Evolutionary conservation across 2,888 invertebrate genomes (phyloP).

Genomic region (Pristionchus arcanus): DNA sequence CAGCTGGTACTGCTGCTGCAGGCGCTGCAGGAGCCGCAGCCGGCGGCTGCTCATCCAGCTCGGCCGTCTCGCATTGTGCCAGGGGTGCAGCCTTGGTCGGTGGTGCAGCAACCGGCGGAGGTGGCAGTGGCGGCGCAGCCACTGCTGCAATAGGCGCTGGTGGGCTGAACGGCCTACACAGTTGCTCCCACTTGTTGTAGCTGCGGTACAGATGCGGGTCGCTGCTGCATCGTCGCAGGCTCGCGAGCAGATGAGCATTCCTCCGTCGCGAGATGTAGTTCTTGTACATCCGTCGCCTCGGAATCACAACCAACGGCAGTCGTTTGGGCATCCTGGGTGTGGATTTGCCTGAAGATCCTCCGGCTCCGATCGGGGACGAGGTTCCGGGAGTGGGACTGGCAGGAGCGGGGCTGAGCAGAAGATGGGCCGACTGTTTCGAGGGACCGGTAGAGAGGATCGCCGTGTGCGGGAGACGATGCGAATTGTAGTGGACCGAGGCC

Average conservation of each 20-base stretch:
- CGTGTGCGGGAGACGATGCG: slow-evolving; percentile 70
- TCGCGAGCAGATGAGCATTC: slow-evolving; percentile 73
- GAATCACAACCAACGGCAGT: slow-evolving; percentile 77
- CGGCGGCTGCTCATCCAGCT: slow-evolving; percentile 31
- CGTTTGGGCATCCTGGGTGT: slow-evolving; percentile 65
- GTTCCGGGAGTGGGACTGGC: slow-evolving; percentile 13
- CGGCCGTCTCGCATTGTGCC: slow-evolving; percentile 51
- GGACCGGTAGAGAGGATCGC: slow-evolving; percentile 69
- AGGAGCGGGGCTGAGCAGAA: slow-evolving; percentile 52
- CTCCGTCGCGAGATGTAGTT: slow-evolving; percentile 76
- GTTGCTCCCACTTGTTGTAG: slow-evolving; percentile 74
- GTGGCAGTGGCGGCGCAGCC: slow-evolving; percentile 45
- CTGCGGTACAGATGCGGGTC: slow-evolving; percentile 76
- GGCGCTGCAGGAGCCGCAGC: neutral
- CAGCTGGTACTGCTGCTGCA: neutral
- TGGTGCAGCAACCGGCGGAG: neutral
- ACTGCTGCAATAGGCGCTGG: slow-evolving; percentile 59
- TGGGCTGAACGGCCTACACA: slow-evolving; percentile 65
- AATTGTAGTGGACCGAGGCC: slow-evolving; percentile 67
- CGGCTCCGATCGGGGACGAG: neutral
- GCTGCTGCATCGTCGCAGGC: slow-evolving; percentile 72
- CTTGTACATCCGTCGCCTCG: slow-evolving; percentile 76
- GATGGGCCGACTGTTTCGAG: slow-evolving; percentile 65
- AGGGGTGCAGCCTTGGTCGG: slow-evolving; percentile 46
- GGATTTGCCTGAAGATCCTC: slow-evolving; percentile 48